Conservation (phyloP, 2,113 vertebrate species). For the Pachyramphus minor region DNA sequence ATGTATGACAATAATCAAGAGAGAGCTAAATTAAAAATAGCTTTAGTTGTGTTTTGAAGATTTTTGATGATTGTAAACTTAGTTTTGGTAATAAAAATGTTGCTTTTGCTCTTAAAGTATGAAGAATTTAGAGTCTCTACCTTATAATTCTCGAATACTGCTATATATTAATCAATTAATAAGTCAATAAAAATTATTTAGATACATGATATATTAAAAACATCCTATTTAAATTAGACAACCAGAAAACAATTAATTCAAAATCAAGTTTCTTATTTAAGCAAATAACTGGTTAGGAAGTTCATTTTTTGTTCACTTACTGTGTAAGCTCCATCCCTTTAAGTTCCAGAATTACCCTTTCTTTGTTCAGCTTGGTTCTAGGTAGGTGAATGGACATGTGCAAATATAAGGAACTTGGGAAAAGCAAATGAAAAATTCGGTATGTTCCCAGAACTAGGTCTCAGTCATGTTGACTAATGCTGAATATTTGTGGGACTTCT, state of each 20-base stretch:
- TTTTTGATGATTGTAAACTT: background rate
- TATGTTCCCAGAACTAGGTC: background rate
- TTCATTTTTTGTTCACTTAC: background rate
- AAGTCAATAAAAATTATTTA: background rate
- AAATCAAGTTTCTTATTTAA: background rate
- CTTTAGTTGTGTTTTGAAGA: background rate
- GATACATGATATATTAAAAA: background rate
- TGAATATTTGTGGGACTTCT: background rate
- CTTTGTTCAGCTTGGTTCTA: background rate
- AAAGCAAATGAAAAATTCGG: background rate
- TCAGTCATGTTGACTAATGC: background rate
- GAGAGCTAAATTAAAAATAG: background rate
- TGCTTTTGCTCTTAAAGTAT: background rate
- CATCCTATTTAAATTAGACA: background rate
- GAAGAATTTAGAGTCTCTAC: background rate
- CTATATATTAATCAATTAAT: background rate
- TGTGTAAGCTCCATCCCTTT: background rate
- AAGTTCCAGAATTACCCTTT: background rate
- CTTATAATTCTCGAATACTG: background rate
- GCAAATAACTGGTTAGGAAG: background rate
- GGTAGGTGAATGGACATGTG: background rate
- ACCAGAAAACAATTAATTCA: background rate
- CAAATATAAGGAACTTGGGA: background rate
- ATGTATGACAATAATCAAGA: constrained; percentile 20
- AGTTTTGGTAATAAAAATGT: background rate